Percentiles rank a stretch among this genome's conserved stretches.
Evolutionary conservation across 2,797 vertebrate genomes (phyloP).

Genomic region (Acanthopagrus latus): DNA sequence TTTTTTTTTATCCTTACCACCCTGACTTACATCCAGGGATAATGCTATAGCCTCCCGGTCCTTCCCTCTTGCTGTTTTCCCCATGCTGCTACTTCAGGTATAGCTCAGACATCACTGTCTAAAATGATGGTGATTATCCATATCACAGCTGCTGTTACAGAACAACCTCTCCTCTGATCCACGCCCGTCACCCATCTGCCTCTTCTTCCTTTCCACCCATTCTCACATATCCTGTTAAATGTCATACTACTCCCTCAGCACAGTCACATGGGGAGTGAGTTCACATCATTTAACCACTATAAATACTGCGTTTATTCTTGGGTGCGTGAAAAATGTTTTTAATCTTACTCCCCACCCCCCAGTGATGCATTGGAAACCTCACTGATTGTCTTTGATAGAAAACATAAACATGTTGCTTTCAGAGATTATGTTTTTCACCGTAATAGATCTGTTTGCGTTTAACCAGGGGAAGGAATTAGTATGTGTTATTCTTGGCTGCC

Average conservation of each 20-base stretch:
- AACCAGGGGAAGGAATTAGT: constrained; percentile 76
- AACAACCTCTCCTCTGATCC: constrained; percentile 46
- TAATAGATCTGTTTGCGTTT: constrained; percentile 75
- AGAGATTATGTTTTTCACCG: constrained; percentile 48
- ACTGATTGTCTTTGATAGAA: constrained; percentile 37
- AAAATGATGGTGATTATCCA: constrained; percentile 61
- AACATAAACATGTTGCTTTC: constrained; percentile 38
- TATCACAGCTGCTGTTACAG: constrained; percentile 34
- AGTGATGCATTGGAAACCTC: constrained; percentile 40
- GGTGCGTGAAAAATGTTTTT: constrained; percentile 39
- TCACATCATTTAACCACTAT: constrained; percentile 61
- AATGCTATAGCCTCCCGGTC: background rate
- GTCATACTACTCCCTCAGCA: constrained; percentile 45
- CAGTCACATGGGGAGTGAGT: constrained; percentile 42
- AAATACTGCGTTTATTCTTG: constrained; percentile 56
- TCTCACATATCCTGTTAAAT: constrained; percentile 50
- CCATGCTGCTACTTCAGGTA: constrained; percentile 31
- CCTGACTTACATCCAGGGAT: constrained; percentile 19
- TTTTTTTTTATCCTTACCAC: background rate
- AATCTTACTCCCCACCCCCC: constrained; percentile 20
- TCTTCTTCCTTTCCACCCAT: constrained; percentile 33
- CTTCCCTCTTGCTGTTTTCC: background rate
- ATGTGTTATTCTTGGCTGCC: constrained; percentile 62
- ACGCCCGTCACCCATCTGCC: constrained; percentile 46
- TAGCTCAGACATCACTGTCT: constrained; percentile 61